These are phyloP conservation scores for Myotis pilosus DNA, from an alignment of 2,797 vertebrate species.

Conservation along the genomic window DNA sequence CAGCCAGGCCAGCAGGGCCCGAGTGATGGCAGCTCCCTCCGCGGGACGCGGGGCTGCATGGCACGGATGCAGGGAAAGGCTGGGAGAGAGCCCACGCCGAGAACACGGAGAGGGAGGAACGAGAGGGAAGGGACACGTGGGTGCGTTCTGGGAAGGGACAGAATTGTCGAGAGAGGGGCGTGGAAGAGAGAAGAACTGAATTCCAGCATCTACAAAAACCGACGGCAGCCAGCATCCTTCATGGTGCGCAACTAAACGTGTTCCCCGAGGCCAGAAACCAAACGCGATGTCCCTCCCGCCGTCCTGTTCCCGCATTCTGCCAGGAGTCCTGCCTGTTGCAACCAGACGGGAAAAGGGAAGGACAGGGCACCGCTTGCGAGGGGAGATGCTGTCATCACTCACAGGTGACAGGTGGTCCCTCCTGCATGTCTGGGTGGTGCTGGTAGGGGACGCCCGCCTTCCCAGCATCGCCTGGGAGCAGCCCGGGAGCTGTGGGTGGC, in stretches of 20 bases:
- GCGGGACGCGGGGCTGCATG: neutral
- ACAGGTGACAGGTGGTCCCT: neutral
- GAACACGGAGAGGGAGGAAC: neutral
- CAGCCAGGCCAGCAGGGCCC: too few relatives aligned
- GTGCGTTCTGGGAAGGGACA: neutral
- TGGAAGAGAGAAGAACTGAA: neutral
- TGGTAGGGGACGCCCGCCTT: slow-evolving; percentile 65
- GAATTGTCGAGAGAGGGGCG: neutral
- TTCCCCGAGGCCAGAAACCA: neutral
- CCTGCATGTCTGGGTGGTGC: slow-evolving; percentile 65
- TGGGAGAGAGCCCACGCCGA: accelerated
- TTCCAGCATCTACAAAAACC: neutral
- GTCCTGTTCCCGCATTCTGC: neutral
- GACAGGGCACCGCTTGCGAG: neutral
- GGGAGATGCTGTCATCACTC: neutral
- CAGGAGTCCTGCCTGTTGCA: neutral
- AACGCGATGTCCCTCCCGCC: neutral
- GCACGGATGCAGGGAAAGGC: accelerated
- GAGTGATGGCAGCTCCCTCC: neutral
- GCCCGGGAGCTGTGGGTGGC: slow-evolving; percentile 37
- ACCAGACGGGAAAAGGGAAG: neutral
- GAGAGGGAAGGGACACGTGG: neutral
- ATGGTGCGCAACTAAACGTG: neutral
- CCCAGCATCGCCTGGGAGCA: slow-evolving; percentile 65
- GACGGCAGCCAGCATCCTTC: neutral